These are phyloP conservation scores for Brachionus calyciflorus DNA, from an alignment of 1,140 invertebrate genomes.

Conservation along the genomic window DNA sequence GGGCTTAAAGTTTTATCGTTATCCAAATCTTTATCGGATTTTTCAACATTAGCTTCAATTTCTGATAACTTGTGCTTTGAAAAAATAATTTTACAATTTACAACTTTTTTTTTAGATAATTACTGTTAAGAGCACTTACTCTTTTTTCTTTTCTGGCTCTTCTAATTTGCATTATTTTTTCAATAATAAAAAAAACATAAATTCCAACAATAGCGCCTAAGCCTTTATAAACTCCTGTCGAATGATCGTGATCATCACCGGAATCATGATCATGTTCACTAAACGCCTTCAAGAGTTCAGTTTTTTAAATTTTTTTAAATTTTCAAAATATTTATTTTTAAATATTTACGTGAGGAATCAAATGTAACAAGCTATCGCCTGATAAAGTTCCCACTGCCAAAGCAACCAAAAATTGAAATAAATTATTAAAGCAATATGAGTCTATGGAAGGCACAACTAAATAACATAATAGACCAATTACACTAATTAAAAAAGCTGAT, in stretches of 20 bases:
- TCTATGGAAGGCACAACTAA: conserved; percentile 35
- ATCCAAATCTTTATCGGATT: not conserved
- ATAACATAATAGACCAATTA: conserved; percentile 35
- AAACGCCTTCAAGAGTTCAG: not conserved
- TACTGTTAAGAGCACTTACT: not conserved
- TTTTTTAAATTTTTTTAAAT: not conserved
- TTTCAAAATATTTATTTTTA: not conserved
- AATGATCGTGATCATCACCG: conserved; percentile 14
- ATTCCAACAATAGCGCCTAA: conserved; percentile 26
- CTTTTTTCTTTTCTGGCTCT: conserved; percentile 40
- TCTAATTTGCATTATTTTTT: conserved; percentile 34
- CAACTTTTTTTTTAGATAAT: not conserved
- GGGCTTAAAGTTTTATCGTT: not conserved
- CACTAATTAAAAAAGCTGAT: conserved; percentile 41
- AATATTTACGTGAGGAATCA: conserved; percentile 54
- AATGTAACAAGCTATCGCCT: conserved; percentile 61
- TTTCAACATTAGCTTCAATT: not conserved
- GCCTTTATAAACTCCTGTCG: conserved; percentile 3
- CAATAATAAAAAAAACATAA: conserved; percentile 43
- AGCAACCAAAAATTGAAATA: conserved; percentile 45
- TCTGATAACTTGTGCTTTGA: not conserved
- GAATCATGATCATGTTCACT: not conserved
- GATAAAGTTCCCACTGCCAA: conserved; percentile 61
- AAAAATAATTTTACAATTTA: not conserved
- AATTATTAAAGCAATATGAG: conserved; percentile 25